Evolutionary conservation across 2,888 invertebrate genomes (phyloP).

Genomic region (Eupithecia inturbata): DNA sequence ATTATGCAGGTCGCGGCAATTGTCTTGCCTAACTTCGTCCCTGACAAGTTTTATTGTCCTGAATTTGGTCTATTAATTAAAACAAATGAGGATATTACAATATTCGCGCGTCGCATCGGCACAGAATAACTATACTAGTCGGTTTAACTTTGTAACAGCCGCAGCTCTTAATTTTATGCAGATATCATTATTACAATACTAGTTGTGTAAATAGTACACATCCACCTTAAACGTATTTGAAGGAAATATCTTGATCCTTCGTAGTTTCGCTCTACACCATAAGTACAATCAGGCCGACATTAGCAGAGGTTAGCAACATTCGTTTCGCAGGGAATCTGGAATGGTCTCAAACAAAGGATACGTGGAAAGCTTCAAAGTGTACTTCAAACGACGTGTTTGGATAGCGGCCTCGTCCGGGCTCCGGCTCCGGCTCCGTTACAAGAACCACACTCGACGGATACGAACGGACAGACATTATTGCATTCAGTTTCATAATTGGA

Average conservation of each 20-base stretch:
- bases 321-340: constrained; percentile 18
- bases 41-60: constrained; percentile 49
- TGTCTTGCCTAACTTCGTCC: constrained; percentile 39
- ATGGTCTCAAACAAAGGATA: constrained; percentile 31
- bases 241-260: neutral
- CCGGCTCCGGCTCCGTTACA: constrained; percentile 48
- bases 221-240: neutral
- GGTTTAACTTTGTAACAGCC: neutral
- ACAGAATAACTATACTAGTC: neutral
- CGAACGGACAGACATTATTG: neutral
- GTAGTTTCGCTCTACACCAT: neutral
- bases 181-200: neutral
- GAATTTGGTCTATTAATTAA: constrained; percentile 52
- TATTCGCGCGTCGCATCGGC: constrained; percentile 33
- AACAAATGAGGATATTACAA: constrained; percentile 44
- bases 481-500: neutral
- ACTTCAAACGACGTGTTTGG: constrained; percentile 42
- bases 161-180: neutral
- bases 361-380: constrained; percentile 39
- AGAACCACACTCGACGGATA: constrained; percentile 9
- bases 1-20: constrained; percentile 41
- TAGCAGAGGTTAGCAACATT: constrained; percentile 1
- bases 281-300: neutral
- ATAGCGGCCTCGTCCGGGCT: constrained; percentile 52
- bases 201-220: neutral